A percentile compares a stretch with the other conserved stretches of the same genome.
These are phyloP conservation scores for Drosophila sproati DNA, from an alignment of 1,140 invertebrate species.

Conservation along the genomic window DNA sequence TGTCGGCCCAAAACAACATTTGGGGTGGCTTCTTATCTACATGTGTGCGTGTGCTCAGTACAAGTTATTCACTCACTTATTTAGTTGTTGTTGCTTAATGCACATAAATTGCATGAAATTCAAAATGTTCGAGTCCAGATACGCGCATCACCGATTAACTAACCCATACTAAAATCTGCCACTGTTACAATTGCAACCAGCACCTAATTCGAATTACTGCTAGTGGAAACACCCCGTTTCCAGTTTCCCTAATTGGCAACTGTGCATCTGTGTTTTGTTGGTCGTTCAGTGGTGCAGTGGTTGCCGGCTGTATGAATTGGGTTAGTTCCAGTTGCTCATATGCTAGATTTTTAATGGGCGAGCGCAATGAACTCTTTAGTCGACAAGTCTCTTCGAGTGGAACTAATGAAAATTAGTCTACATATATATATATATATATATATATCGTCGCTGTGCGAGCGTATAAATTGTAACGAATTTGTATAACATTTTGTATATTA, in stretches of 20 bases:
- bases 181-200: constrained; percentile 17
- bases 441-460: constrained; percentile 6
- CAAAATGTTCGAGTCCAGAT: constrained; percentile 22
- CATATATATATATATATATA: background rate
- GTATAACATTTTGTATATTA: background rate
- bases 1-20: constrained; percentile 47
- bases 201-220: background rate
- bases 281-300: constrained; percentile 6
- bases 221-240: constrained; percentile 1
- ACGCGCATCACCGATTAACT: background rate
- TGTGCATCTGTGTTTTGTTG: constrained; percentile 32
- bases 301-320: constrained; percentile 10
- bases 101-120: constrained; percentile 49
- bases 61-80: constrained; percentile 2
- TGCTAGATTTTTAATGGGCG: constrained; percentile 35
- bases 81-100: constrained; percentile 38
- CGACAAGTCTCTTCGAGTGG: constrained; percentile 34
- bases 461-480: constrained; percentile 34
- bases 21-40: constrained; percentile 58
- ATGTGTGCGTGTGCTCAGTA: constrained; percentile 4
- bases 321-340: constrained; percentile 20
- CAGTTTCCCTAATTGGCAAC: constrained; percentile 33
- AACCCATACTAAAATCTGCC: constrained; percentile 18
- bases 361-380: constrained; percentile 42
- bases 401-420: constrained; percentile 49